Evolutionary conservation across 2,888 invertebrate species (phyloP).

Genomic region (Linnaemya tessellans): DNA sequence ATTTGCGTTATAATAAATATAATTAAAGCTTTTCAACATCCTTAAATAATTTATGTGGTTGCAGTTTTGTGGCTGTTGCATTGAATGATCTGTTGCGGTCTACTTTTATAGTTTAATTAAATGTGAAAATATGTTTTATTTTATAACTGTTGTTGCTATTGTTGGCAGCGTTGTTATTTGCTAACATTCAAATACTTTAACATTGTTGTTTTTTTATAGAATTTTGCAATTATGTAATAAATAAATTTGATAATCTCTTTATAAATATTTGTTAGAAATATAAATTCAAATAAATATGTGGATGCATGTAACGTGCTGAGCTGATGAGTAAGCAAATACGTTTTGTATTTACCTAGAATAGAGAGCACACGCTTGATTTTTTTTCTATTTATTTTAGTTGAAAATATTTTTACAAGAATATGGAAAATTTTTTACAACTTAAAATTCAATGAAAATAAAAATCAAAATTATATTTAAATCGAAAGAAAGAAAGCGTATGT

Average conservation of each 20-base stretch:
- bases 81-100: slow-evolving; percentile 69
- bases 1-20: slow-evolving; percentile 37
- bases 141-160: slow-evolving; percentile 10
- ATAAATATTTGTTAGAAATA: slow-evolving; percentile 44
- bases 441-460: background rate
- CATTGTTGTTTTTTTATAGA: slow-evolving; percentile 27
- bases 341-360: background rate
- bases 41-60: slow-evolving; percentile 67
- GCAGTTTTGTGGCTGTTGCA: slow-evolving; percentile 63
- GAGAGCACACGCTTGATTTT: background rate
- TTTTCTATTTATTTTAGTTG: background rate
- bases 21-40: slow-evolving; percentile 56
- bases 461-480: background rate
- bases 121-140: slow-evolving; percentile 60
- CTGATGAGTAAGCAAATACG: background rate
- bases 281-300: too few relatives aligned
- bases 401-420: background rate
- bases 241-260: slow-evolving; percentile 43
- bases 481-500: background rate
- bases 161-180: slow-evolving; percentile 3
- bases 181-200: slow-evolving; percentile 5
- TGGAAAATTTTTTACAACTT: slow-evolving; percentile 2
- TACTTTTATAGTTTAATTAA: slow-evolving; percentile 70
- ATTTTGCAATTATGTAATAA: slow-evolving; percentile 34
- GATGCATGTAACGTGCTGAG: slow-evolving; percentile 15